Percentiles rank a stretch among this genome's conserved stretches.
These are phyloP conservation scores for Pluvianellus socialis DNA, from an alignment of 2,113 vertebrate genomes.

Conservation along the genomic window DNA sequence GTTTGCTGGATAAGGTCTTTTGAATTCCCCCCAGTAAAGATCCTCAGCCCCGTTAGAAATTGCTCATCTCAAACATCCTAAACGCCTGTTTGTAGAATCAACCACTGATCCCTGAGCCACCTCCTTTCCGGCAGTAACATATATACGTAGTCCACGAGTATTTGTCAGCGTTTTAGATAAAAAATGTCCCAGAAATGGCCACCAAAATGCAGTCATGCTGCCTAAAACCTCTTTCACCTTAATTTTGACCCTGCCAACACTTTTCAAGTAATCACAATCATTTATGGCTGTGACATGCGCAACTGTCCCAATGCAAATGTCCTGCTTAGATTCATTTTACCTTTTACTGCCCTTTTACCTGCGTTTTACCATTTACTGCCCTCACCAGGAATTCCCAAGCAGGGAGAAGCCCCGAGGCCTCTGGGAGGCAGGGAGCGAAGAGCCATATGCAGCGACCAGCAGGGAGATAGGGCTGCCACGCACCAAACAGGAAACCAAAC, in stretches of 20 bases:
- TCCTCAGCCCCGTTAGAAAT: neutral
- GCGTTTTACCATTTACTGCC: neutral
- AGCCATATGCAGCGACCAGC: neutral
- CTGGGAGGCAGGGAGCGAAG: no score
- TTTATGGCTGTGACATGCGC: neutral
- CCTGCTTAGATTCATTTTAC: neutral
- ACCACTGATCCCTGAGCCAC: neutral
- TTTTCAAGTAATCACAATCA: neutral
- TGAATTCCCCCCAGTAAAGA: neutral
- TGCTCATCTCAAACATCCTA: neutral
- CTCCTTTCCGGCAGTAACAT: neutral
- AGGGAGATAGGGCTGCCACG: neutral
- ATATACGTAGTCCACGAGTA: neutral
- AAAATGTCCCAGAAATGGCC: neutral
- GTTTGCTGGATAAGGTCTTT: neutral
- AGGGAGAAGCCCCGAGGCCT: neutral
- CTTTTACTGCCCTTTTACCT: neutral
- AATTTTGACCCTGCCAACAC: neutral
- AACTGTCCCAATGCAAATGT: neutral
- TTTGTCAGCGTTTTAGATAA: neutral
- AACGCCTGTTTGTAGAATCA: neutral
- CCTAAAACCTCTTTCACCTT: neutral
- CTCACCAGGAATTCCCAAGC: neutral
- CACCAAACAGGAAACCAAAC: neutral
- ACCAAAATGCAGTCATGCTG: neutral